Base-by-base conservation (phyloP, 2,888 invertebrate species). In the Drosophila leonis region DNA sequence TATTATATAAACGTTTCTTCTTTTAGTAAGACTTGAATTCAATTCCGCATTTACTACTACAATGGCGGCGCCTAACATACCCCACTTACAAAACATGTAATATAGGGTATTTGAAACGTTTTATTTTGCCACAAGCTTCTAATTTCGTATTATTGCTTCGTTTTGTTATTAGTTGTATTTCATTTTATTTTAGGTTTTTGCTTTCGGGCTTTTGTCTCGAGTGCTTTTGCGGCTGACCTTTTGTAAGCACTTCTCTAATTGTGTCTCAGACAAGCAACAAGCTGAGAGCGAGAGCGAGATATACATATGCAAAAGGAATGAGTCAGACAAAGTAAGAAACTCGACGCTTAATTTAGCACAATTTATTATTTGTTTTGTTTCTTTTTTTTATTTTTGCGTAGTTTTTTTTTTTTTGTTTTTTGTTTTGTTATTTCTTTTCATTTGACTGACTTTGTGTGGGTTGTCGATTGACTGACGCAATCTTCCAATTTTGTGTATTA, bases 161-260 rank as follows among this genome's bases (percentile, higher is more conserved):
- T 70, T 72, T 79, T 88, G 73, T 83, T 81, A 77, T 83, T 80
- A 60, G 69, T 66, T 82, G 65, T 76, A 75, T 78, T 83, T 73
- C n/a, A 52, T 68, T 72, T 27, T 64, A 24, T 59, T 69, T 65
- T 64, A 35, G 66, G 44, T 42, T 68, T 77, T 68, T 18, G 61
- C 52, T 57, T 60, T 69, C 42, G 54, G 27, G 70, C 78, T 63
- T 65, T 80, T 78, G 82, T 78, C 69, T 79, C 66, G 73, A 85
- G 65, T 73, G 85, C 65, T 33, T 44, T 84, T 56, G 60, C 56
- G 57, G 66, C 80, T 84, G 85, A 86, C 85, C 85, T 87, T 83
- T 88, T 78, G 82, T 82, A 81, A 82, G 69, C 81, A 82, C 81
- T 88, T 74, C 88, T 81, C 81, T 85, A 89, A 86, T 89, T 86